Evolutionary conservation across 2,797 vertebrate species (phyloP).

Genomic region (Muscicapa striata): DNA sequence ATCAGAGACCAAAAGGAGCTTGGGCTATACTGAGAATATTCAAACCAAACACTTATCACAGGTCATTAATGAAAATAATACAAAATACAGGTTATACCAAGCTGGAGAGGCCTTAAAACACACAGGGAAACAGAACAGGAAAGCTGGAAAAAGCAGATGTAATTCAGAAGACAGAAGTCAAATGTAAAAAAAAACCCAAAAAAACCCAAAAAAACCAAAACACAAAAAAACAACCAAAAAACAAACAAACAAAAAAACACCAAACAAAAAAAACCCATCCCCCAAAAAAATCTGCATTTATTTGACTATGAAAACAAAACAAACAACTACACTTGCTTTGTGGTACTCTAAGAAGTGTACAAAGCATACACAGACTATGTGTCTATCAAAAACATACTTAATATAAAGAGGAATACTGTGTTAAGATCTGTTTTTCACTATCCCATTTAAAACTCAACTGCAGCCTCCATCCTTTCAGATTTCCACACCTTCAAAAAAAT

Average conservation of each 20-base stretch:
- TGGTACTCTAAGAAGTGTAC: neutral
- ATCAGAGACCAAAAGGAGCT: neutral
- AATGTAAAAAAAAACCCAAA: neutral
- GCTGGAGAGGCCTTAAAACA: neutral
- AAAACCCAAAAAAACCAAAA: too few species aligned
- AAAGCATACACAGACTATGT: neutral
- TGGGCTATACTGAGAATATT: neutral
- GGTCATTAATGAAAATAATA: neutral
- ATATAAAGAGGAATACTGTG: neutral
- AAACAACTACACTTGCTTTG: neutral
- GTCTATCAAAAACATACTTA: neutral
- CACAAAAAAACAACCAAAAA: too few species aligned
- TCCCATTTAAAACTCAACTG: neutral
- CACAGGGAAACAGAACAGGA: neutral
- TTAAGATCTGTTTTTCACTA: neutral
- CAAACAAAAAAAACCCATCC: too few species aligned
- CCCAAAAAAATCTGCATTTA: neutral
- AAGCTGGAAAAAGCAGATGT: neutral
- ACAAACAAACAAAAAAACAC: too few species aligned
- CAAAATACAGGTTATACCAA: neutral
- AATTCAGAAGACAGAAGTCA: neutral
- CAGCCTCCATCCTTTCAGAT: neutral
- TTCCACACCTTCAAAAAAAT: neutral
- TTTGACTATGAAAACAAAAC: neutral
- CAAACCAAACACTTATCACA: neutral